Base-by-base conservation (phyloP, 2,113 vertebrate species). In the Ranitomeya imitator region DNA sequence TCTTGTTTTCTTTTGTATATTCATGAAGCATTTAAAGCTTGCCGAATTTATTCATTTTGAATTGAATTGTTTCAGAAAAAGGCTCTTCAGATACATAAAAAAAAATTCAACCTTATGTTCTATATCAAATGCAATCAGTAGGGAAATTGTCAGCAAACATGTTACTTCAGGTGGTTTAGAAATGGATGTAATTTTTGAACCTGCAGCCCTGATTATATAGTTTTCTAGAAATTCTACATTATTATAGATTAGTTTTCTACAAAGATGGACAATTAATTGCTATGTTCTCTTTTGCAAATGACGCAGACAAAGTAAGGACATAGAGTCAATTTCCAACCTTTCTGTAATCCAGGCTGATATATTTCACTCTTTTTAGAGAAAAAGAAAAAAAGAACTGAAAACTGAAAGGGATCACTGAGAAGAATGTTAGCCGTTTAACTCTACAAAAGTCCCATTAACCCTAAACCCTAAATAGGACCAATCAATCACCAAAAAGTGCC, bases 141-240 rank as follows among this genome's bases (percentile, higher is more conserved):
- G 57, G 59, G 71, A 85, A 45, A 51, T n/a, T 76, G 23, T 77
- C 31, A 77, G 18, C 60, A 45, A 85, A 77, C 31, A 82, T 45
- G 31, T 45, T 51, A 63, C 4, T 82, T 61, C 26, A 6, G 26
- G 16, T 63, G 63, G 37, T 65, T 65, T 14, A 82, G 18, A 6
- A 82, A 45, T 6, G n/a, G 12, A 11, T n/a, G 52, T 79, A 26
- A 82, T 82, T 63, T 63, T 18, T 10, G 2, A 82, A 65, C 59
- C 21, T 61, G 45, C 18, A 65, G 37, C 80, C 31, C 6, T 63
- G 80, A 65, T 82, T 59, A 79, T 14, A n/a, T 10, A 71, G 26
- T 26, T 23, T 16, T 9, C 67, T 71, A 37, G 26, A 31, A 37
- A 73, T 15, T 15, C 7, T 37, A 14, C 5, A 37, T 37, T 73